Base-by-base conservation (phyloP, 2,888 invertebrate genomes). In the Scaptomyza caliginosa region DNA sequence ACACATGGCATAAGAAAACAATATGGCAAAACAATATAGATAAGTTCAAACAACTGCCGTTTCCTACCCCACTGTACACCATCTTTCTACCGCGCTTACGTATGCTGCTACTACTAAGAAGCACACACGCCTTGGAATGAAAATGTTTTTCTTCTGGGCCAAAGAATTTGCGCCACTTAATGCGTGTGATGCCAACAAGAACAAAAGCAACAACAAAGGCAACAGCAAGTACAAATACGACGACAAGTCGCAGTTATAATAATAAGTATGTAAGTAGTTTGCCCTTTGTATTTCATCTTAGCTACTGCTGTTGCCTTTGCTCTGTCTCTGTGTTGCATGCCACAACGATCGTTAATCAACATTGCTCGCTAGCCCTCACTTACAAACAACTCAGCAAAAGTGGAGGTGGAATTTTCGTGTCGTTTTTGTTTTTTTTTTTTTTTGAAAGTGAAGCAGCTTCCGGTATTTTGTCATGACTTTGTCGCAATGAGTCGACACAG, bases 1-100 rank as follows among this genome's bases (percentile, higher is more conserved):
- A 78, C 86, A 86, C 79, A 86, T 74, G 70, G 81, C 85, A 86
- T 78, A 87, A 69, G 82, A 84, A 81, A 87, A 87, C 85, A 87
- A 83, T 83, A 83, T 87, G 87, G 82, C 85, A 85, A 84, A 85
- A 83, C 87, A 83, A 83, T 87, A 87, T 87, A 83, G 82, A 87
- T 87, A 87, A 87, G 82, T 83, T 83, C 87, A 87, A 84, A 72
- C 85, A 84, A 84, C 78, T 77, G 74, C 69, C 84, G 58, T 51
- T 49, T 46, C n/a, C 39, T 58, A 38, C 50, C 38, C 30, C 28
- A 23, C 17, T 10, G 34, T 16, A n/a, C 45, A 11, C 17, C n/a
- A n/a, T 2, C 21, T n/a, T 28, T 2, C 28, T 32, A 2, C n/a
- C 32, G n/a, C 7, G 5, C 32, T n/a, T 2, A 11, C n/a, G 2